Base-by-base conservation (phyloP, 2,797 vertebrate genomes). In the Halcyon leucocephala region DNA sequence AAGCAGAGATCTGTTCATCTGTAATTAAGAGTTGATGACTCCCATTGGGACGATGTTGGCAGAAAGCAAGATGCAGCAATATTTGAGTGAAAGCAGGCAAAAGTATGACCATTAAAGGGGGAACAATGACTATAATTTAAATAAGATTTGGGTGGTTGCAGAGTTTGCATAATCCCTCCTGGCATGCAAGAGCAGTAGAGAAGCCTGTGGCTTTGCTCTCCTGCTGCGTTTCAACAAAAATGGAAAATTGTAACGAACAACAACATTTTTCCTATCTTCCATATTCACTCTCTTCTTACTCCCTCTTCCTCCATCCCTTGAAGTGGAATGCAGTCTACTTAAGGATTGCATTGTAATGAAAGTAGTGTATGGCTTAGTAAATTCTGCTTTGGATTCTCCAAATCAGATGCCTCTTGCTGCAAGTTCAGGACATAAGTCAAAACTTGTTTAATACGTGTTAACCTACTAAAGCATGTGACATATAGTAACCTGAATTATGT, bases 171-270 rank as follows among this genome's bases (percentile, higher is more conserved):
- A 97, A 98, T 97, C 91, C 78, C 92, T 97, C 82, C 93, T 98
- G 97, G 97, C 97, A 80, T 94, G 84, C 49, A 41, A 97, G 91
- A 94, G 78, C 79, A 77, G 51, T 71, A 90, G 92, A 95, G 92
- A 96, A 94, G 96, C 96, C 97, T 97, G 95, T 88, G 94, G 97
- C 96, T 96, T 97, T 96, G 93, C 96, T 96, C 97, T 97, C 98
- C 97, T 95, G 97, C 97, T 97, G 97, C 6, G 97, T 95, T 98
- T 97, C 97, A 97, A 97, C 96, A 98, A 97, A 98, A 98, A 97
- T 97, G 97, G 97, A 98, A 98, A 97, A 97, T 91, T 85, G 87
- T 96, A 97, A 96, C 52, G 86, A 97, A 95, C 92, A 96, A 89
- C 97, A 97, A 95, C 89, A 93, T 97, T 97, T 97, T 97, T 96